These are phyloP conservation scores for Malachius bipustulatus DNA, from an alignment of 2,888 invertebrate genomes.

Conservation along the genomic window DNA sequence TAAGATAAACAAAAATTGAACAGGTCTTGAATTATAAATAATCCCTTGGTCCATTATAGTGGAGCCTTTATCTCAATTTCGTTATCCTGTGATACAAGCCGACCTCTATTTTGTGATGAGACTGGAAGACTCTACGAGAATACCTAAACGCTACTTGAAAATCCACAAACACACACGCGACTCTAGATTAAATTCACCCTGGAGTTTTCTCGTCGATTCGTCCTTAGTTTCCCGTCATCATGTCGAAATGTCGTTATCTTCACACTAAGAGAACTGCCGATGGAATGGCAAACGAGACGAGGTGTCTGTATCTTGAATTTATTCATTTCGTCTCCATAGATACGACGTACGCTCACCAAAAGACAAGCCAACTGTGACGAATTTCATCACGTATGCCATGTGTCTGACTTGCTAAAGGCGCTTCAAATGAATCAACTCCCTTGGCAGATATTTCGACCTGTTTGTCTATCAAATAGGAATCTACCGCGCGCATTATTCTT, in stretches of 20 bases:
- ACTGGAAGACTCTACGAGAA: slow-evolving; percentile 33
- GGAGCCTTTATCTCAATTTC: slow-evolving; percentile 25
- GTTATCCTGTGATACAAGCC: slow-evolving; percentile 30
- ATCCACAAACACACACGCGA: slow-evolving; percentile 35
- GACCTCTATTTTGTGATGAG: slow-evolving; percentile 31
- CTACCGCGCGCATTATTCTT: no score
- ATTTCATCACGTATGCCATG: slow-evolving; percentile 1
- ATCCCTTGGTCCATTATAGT: slow-evolving; percentile 14
- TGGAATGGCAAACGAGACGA: slow-evolving; percentile 30
- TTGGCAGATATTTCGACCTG: no score
- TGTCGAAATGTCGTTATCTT: slow-evolving; percentile 37
- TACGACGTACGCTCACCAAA: neutral
- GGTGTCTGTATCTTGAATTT: slow-evolving; percentile 9
- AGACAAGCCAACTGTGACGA: neutral
- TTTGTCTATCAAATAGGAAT: neutral
- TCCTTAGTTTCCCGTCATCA: slow-evolving; percentile 35
- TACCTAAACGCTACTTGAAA: slow-evolving; percentile 39
- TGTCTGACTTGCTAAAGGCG: neutral
- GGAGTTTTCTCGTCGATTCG: slow-evolving; percentile 36
- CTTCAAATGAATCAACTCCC: neutral
- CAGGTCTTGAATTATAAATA: neutral
- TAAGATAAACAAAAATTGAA: slow-evolving; percentile 1
- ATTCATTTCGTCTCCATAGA: neutral
- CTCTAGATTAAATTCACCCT: slow-evolving; percentile 37
- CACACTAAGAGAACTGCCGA: slow-evolving; percentile 32